Evolutionary conservation across 2,888 invertebrate species (phyloP).

Genomic region (Lasioglossum lativentre): DNA sequence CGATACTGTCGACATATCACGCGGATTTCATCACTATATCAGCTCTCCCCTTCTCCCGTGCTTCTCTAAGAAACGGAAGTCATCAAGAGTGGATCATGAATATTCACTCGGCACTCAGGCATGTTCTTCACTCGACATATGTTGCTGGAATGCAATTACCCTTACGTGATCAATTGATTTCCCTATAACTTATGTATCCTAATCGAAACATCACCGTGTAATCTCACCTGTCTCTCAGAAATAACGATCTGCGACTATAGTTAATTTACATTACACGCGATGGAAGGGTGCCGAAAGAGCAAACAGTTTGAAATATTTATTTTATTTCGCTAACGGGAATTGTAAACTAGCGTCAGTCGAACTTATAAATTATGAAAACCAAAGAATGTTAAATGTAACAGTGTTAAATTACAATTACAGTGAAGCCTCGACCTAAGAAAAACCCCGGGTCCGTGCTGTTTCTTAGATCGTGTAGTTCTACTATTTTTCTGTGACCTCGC

Average conservation of each 20-base stretch:
- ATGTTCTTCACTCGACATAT: neutral
- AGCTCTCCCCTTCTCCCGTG: slow-evolving; percentile 17
- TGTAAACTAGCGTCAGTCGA: neutral
- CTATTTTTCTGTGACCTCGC: no score
- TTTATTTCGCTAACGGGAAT: neutral
- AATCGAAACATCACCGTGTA: slow-evolving; percentile 39
- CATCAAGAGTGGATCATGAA: slow-evolving; percentile 25
- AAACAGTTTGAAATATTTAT: neutral
- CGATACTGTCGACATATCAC: slow-evolving; percentile 52
- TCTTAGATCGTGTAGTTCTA: no score
- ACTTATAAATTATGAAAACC: neutral
- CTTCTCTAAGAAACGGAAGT: slow-evolving; percentile 23
- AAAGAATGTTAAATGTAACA: no score
- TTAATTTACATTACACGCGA: slow-evolving; percentile 25
- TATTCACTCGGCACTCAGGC: slow-evolving; percentile 25
- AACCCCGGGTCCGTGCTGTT: no score
- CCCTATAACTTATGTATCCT: slow-evolving; percentile 39
- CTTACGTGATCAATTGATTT: slow-evolving; percentile 22
- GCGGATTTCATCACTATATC: slow-evolving; percentile 46
- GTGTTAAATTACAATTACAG: no score
- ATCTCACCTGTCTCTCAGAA: slow-evolving; percentile 40
- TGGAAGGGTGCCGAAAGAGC: neutral
- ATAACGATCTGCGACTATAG: slow-evolving; percentile 31
- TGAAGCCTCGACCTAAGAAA: no score
- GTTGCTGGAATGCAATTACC: slow-evolving; percentile 10